Conservation (phyloP, 2,888 invertebrate species). For the Agrochola circellaris region DNA sequence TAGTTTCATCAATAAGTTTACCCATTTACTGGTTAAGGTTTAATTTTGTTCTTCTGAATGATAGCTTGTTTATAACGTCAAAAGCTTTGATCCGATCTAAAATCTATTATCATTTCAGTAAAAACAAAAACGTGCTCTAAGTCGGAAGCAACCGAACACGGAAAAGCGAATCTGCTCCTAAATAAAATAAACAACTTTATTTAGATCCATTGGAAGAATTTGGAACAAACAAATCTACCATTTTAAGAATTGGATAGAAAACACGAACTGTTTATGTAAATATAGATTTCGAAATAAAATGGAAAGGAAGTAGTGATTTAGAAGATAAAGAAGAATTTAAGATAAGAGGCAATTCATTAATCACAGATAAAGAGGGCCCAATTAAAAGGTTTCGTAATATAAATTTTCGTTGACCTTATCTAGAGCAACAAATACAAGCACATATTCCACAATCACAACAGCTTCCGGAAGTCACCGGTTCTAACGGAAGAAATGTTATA, state of each 20-base stretch:
- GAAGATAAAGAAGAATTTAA: constrained; percentile 19
- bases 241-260: constrained; percentile 37
- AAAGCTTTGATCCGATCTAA: constrained; percentile 15
- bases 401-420: constrained; percentile 25
- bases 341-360: constrained; percentile 27
- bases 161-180: constrained; percentile 52
- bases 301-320: constrained; percentile 16
- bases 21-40: neutral
- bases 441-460: constrained; percentile 22
- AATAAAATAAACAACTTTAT: constrained; percentile 50
- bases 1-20: neutral
- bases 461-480: constrained; percentile 45
- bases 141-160: constrained; percentile 49
- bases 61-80: neutral
- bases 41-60: neutral
- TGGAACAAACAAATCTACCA: constrained; percentile 46
- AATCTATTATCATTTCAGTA: constrained; percentile 14
- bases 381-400: constrained; percentile 30
- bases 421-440: constrained; percentile 14
- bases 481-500: constrained; percentile 28
- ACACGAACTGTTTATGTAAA: constrained; percentile 41
- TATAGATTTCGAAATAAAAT: constrained; percentile 26
- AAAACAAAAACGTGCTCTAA: constrained; percentile 53
- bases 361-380: constrained; percentile 19
- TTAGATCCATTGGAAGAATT: constrained; percentile 46